Base-by-base conservation (phyloP, 1,140 invertebrate genomes). In the Harlomillsia oculata region DNA sequence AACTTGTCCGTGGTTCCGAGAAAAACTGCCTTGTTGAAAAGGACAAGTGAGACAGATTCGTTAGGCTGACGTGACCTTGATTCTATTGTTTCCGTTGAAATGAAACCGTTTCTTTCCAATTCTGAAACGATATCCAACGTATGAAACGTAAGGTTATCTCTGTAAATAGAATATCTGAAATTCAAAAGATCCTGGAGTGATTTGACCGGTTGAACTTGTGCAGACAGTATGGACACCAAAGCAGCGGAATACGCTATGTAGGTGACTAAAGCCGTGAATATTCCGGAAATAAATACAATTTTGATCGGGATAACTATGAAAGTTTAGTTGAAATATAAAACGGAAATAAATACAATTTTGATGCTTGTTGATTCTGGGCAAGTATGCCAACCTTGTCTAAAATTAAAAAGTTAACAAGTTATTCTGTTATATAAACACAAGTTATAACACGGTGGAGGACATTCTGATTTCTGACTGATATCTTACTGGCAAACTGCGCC, bases 401-500 rank as follows among this genome's bases (percentile, higher is more conserved):
- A 18, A 48, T 23, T 20, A 48, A 32, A 32, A 6, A 11, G n/a
- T 48, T 8, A 5, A 32, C 8, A 32, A 2, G 13, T 41, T 4
- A 11, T 41, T 21, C 13, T 41, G 29, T 46, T 30, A 21, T 44
- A 25, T 44, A 26, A 14, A 23, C n/a, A 5, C 13, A 45, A 5
- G 9, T 3, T 4, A 26, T 14, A 16, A 3, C 16, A 4, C 23
- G 29, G 14, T 26, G 13, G 5, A 16, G 13, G 18, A 28, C 6
- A 6, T n/a, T 28, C n/a, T n/a, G n/a, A n/a, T n/a, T n/a, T n/a
- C n/a, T n/a, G n/a, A n/a, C n/a, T n/a, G n/a, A n/a, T 6, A 46
- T 30, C 44, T 46, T 46, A 30, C 21, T 46, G 44, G 16, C 48
- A 50, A 23, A 50, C 29, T 2, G 48, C 32, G 23, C 48, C 48